Conservation (phyloP, 2,888 invertebrate genomes). For the Leucophenga montana region DNA sequence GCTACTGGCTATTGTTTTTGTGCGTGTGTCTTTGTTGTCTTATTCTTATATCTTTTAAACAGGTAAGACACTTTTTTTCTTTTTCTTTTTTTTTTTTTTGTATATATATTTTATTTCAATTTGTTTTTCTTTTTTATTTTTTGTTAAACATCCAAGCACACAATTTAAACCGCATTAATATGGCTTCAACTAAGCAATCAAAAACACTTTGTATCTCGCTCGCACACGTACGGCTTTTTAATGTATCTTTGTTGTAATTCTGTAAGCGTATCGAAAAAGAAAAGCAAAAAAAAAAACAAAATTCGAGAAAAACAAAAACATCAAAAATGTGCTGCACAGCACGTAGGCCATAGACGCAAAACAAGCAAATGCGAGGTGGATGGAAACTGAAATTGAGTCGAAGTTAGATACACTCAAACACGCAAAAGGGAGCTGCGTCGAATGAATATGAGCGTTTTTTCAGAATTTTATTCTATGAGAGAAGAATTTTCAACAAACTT, state of each 20-base stretch:
- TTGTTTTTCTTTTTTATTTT: constrained; percentile 1
- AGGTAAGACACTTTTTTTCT: constrained; percentile 15
- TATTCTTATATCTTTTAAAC: constrained; percentile 6
- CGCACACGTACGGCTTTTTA: constrained; percentile 20
- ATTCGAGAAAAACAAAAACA: constrained; percentile 52
- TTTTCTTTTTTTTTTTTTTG: constrained; percentile 13
- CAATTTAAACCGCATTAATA: constrained; percentile 27
- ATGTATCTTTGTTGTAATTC: constrained; percentile 38
- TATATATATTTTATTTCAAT: constrained; percentile 31
- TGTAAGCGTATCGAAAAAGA: constrained; percentile 17
- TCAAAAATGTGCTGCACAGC: constrained; percentile 61
- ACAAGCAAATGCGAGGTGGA: constrained; percentile 42
- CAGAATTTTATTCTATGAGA: background rate
- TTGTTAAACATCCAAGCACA: constrained; percentile 22
- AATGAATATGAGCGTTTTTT: too few relatives aligned
- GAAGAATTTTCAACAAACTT: background rate
- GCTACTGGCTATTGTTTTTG: too few relatives aligned
- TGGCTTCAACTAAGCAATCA: too few relatives aligned
- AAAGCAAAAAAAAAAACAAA: constrained; percentile 39
- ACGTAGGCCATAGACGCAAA: constrained; percentile 56
- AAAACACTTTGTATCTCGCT: constrained; percentile 31
- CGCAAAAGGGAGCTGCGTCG: constrained; percentile 23
- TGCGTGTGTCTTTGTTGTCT: too few relatives aligned
- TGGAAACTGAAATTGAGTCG: constrained; percentile 10
- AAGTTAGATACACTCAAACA: constrained; percentile 45